Percentiles rank a stretch among this genome's conserved stretches.
Conservation (phyloP, 2,888 invertebrate genomes). For the Chaitophorus viminalis region DNA sequence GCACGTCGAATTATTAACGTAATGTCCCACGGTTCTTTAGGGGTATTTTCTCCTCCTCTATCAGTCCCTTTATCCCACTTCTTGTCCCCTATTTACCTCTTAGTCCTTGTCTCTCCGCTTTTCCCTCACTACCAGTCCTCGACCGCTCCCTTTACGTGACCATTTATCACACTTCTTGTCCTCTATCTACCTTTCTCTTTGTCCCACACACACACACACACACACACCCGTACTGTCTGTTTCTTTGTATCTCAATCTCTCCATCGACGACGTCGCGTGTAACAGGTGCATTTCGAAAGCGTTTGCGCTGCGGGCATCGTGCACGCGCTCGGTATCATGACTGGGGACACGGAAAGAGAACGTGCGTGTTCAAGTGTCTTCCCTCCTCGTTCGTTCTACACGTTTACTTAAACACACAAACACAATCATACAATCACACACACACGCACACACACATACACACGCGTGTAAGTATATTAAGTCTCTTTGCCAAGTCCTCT, state of each 20-base stretch:
- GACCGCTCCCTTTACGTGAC: too few species aligned
- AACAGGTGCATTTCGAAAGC: slow-evolving; percentile 26
- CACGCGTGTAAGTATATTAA: too few species aligned
- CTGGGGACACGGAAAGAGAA: neutral
- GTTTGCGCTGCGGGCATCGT: neutral
- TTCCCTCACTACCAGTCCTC: too few species aligned
- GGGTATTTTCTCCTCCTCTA: neutral
- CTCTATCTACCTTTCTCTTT: too few species aligned
- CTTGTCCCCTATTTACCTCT: too few species aligned
- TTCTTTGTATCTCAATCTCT: neutral
- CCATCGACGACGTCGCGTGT: neutral
- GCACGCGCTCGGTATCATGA: too few species aligned
- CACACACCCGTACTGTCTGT: neutral
- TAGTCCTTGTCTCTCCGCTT: too few species aligned
- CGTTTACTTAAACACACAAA: neutral
- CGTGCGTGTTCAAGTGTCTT: neutral
- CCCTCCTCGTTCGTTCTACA: too few species aligned
- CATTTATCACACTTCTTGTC: too few species aligned
- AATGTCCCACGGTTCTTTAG: slow-evolving; percentile 33
- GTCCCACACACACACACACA: too few species aligned
- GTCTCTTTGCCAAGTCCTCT: neutral
- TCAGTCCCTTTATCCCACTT: neutral
- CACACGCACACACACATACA: neutral
- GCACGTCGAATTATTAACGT: slow-evolving; percentile 50
- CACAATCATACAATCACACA: neutral